Evolutionary conservation across 2,113 vertebrate genomes (phyloP), one percentile per base, ranked within the genome.

Genomic region (Pluvianellus socialis): DNA sequence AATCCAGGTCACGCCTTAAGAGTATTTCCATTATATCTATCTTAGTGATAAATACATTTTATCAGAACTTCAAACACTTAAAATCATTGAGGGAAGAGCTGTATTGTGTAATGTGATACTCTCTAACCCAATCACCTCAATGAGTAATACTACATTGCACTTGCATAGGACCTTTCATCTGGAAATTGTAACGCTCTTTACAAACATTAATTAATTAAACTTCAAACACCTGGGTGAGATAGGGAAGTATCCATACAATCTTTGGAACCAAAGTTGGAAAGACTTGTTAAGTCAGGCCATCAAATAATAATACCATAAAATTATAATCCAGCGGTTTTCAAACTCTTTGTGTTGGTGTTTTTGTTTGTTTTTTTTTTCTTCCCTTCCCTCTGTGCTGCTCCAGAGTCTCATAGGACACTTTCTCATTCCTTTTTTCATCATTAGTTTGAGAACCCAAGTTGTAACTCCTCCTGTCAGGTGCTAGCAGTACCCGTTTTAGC

Each of bases 121-220:
- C 94, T 96, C 88, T 96, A 97, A 94, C 96, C 97, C 96, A 97
- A 26, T 98, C 96, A 82, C 90, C 92, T 92, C 91, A 95, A 32
- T 97, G 97, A 98, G 92, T 98, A 98, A 98, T 96, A 81, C 92
- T 93, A 50, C 94, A 56, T 92, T 97, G 90, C 96, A 91, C 95
- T 95, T 97, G 94, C 97, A 95, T 89, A 61, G 91, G 62, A 96
- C 94, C 96, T 98, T 97, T 98, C 96, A 97, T 98, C 97, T 98
- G 97, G 95, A 97, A 97, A 97, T 95, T 94, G 90, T 95, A 97
- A 92, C 10, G 72, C 97, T 96, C 93, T 92, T 97, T 97, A 96
- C 92, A 97, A 97, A 97, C 96, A 96, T 97, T 96, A 96, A 97
- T 97, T 97, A 97, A 98, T 97, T 97, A 97, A 97, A 97, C 97